Base-by-base conservation (phyloP, 2,113 vertebrate genomes). In the Onychorhynchus coronatus region DNA sequence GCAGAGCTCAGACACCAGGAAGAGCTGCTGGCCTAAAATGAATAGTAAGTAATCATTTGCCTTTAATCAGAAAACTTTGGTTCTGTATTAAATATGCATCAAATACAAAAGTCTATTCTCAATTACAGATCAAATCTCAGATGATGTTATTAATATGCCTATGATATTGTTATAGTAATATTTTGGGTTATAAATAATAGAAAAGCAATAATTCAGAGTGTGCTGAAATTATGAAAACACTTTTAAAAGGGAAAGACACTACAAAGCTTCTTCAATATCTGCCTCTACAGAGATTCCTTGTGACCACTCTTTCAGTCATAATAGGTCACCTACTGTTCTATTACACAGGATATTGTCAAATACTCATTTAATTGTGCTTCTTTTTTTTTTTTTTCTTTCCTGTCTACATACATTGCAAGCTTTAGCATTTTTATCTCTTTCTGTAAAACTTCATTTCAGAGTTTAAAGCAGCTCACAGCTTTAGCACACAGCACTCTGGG, bases 131-230 rank as follows among this genome's bases (percentile, higher is more conserved):
- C 22, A 79, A 88, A 79, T 62, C 63, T 35, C 49, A 37, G 19
- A 78, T 4, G 1, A 31, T 4, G 28, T 56, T 41, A 84, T 88
- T 88, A 88, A 76, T 68, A 85, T 73, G 71, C 49, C 58, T 35
- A 50, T 16, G 13, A 72, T 73, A 83, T 42, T 75, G 78, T 80
- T 90, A n/a, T 5, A 73, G 67, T 65, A 85, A 89, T 76, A 90
- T 79, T 94, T 95, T 56, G 44, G 39, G 62, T 20, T 62, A 81
- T 82, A 91, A 93, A 91, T 92, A 93, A 95, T 93, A 91, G 67
- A 88, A 91, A 67, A 94, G 53, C 62, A 95, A 72, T 91, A 85
- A 90, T 72, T 81, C 47, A 20, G 37, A 2, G 11, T 35, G 33
- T 49, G 53, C n/a, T 83, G 46, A 85, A 89, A 25, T 52, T 23